phyloP scores from a whole-genome alignment of 1,140 invertebrate genomes.

The Drosophila setifemur region DNA sequence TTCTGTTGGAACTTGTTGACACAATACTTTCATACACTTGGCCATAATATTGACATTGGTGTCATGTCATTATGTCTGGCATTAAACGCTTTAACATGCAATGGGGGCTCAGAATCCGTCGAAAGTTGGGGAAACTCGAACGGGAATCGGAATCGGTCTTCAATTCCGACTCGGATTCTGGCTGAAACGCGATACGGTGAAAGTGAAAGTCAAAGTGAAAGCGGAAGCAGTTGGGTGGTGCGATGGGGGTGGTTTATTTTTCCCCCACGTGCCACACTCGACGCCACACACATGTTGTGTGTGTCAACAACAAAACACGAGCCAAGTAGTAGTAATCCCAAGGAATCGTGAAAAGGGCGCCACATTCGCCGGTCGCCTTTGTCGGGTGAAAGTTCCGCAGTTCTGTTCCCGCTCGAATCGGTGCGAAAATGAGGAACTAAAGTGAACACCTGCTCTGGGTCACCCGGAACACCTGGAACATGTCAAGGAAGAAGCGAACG shows the following conservation, averaged over 20 bases:
- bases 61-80: conserved; percentile 72
- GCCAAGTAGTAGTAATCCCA: conserved; percentile 28
- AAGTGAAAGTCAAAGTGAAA: conserved; percentile 15
- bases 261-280: conserved; percentile 38
- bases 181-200: conserved; percentile 13
- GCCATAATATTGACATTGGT: conserved; percentile 74
- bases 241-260: neutral
- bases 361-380: conserved; percentile 66
- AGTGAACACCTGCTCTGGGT: conserved; percentile 5
- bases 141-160: neutral
- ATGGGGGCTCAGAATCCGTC: conserved; percentile 9
- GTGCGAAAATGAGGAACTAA: conserved; percentile 34
- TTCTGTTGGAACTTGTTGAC: conserved; percentile 63
- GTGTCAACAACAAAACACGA: conserved; percentile 32
- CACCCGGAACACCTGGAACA: conserved; percentile 20
- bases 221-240: neutral
- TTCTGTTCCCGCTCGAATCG: conserved; percentile 16
- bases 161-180: conserved; percentile 5
- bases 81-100: conserved; percentile 77
- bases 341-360: conserved; percentile 50
- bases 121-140: neutral
- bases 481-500: neutral
- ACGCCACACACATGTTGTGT: conserved; percentile 35
- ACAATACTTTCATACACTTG: conserved; percentile 55
- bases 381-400: conserved; percentile 60